These are phyloP conservation scores for Rotaria macrura DNA, from an alignment of 2,888 invertebrate species.

Conservation along the genomic window DNA sequence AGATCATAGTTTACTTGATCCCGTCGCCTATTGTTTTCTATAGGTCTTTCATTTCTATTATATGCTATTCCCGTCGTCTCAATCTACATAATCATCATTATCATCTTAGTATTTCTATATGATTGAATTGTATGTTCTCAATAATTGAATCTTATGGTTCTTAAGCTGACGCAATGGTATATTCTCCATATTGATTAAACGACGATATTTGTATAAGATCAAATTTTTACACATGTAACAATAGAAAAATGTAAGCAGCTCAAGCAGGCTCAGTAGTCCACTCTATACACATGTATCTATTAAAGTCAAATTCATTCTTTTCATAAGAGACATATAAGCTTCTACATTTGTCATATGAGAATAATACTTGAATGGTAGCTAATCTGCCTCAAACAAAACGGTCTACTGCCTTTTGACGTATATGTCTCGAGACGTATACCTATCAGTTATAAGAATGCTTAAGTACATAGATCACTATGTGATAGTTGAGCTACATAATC, in stretches of 20 bases:
- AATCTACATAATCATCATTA: neutral
- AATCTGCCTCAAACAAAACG: neutral
- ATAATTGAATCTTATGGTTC: neutral
- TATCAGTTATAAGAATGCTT: neutral
- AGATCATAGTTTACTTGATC: neutral
- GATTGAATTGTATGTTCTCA: neutral
- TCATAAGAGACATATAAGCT: neutral
- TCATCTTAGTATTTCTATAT: neutral
- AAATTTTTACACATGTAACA: neutral
- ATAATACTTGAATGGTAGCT: neutral
- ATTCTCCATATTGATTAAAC: neutral
- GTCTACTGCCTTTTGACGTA: neutral
- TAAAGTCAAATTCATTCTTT: neutral
- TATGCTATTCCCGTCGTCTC: neutral
- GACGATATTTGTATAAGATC: neutral
- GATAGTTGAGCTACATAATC: neutral
- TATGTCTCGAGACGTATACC: neutral
- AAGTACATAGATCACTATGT: neutral
- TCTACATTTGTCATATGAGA: neutral
- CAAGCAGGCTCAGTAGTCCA: neutral
- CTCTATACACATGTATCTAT: neutral
- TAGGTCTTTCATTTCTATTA: neutral
- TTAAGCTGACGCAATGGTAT: neutral
- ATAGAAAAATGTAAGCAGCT: neutral
- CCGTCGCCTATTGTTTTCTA: neutral